Evolutionary conservation across 1,140 invertebrate genomes (phyloP).

Genomic region (Caenorhabditis briggsae): DNA sequence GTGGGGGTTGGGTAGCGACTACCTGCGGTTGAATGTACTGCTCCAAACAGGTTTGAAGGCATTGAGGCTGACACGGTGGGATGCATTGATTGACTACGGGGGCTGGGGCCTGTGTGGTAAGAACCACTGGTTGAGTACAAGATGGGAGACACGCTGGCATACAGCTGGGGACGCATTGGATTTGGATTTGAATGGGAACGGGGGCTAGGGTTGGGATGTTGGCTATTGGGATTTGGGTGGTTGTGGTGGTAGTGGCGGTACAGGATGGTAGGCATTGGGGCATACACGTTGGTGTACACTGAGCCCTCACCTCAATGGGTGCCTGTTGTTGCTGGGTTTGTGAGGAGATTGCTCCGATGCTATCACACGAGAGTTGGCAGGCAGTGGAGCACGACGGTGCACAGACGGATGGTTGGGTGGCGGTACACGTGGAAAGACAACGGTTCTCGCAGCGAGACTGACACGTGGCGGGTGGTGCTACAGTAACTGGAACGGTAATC

Average conservation of each 20-base stretch:
- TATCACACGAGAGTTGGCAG: constrained; percentile 49
- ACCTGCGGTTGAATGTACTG: constrained; percentile 15
- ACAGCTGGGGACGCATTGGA: constrained; percentile 39
- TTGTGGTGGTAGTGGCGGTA: constrained; percentile 50
- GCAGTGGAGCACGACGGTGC: constrained; percentile 47
- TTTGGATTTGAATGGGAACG: not conserved
- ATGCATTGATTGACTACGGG: constrained; percentile 44
- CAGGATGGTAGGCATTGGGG: constrained; percentile 45
- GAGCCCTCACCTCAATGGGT: constrained; percentile 43
- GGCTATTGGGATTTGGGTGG: constrained; percentile 5
- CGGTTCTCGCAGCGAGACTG: constrained; percentile 52
- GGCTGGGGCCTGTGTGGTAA: constrained; percentile 26
- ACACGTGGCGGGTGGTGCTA: constrained; percentile 38
- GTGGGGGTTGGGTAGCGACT: not conserved
- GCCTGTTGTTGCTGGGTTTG: not conserved
- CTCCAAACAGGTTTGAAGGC: constrained; percentile 34
- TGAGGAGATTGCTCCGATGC: not conserved
- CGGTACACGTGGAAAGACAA: constrained; percentile 56
- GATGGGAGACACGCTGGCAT: constrained; percentile 56
- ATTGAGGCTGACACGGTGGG: constrained; percentile 30
- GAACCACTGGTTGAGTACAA: constrained; percentile 43
- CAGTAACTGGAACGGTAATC: constrained; percentile 15
- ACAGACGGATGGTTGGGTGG: constrained; percentile 36
- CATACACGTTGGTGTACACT: constrained; percentile 46
- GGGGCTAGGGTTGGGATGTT: constrained; percentile 21